phyloP scores from a whole-genome alignment of 2,113 vertebrate genomes.

The Theristicus caerulescens region DNA sequence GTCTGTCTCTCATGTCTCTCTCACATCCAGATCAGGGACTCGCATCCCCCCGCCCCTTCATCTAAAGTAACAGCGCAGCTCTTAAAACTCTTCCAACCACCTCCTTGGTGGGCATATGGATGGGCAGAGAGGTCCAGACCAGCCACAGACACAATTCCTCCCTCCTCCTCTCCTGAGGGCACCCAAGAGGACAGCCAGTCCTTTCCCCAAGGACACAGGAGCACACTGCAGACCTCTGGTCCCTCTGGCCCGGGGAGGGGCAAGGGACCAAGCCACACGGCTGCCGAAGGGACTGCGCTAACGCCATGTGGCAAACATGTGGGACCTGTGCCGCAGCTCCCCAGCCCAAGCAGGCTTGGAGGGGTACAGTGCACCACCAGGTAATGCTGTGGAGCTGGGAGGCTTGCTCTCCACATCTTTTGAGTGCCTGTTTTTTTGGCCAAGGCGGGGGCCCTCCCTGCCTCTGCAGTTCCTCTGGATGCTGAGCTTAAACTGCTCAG shows the following conservation, averaged over 20 bases:
- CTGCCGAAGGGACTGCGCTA: fast-evolving
- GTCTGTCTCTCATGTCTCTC: neutral
- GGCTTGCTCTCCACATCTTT: neutral
- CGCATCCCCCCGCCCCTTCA: neutral
- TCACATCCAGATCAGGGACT: neutral
- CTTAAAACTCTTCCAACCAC: neutral
- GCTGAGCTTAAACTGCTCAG: neutral
- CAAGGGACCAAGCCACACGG: neutral
- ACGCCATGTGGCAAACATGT: fast-evolving
- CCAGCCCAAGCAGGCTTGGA: neutral
- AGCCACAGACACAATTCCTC: neutral
- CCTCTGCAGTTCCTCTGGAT: neutral
- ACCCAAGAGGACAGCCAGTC: neutral
- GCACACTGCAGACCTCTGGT: neutral
- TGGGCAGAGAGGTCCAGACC: neutral
- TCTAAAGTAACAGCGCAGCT: neutral
- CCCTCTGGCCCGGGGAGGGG: too few species aligned
- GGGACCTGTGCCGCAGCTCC: fast-evolving
- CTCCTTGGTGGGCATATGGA: neutral
- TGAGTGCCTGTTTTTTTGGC: neutral
- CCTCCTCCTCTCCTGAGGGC: neutral
- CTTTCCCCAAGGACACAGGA: fast-evolving
- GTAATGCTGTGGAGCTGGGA: fast-evolving
- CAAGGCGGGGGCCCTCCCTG: neutral
- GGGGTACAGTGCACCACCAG: neutral